Evolutionary conservation across 2,797 vertebrate genomes (phyloP), one percentile per base, ranked within the genome.

Genomic region (Echiichthys vipera): DNA sequence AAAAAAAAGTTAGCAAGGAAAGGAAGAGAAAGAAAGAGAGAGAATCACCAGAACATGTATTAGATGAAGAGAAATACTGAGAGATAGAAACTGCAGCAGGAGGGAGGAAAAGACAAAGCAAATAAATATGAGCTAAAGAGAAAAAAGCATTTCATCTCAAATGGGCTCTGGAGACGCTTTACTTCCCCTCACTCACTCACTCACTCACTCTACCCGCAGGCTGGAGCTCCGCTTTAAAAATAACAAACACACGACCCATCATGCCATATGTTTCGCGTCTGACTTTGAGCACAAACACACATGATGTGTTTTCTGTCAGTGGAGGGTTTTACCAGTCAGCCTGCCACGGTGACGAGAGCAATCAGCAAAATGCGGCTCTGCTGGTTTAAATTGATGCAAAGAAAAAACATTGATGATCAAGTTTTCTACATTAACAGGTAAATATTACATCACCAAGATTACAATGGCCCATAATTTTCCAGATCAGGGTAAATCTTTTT

Each of bases 101-200:
- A 24, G 20, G 32, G 27, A 32, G 4, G 47, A 25, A 30, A 66
- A 66, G n/a, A 43, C 25, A 53, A 25, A 55, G n/a, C 8, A n/a
- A n/a, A n/a, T n/a, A 15, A 53, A 53, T 40, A 69, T 18, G 36
- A 70, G 36, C 10, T 50, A 12, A 36, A 47, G 13, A 43, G 14
- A 2, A 42, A 7, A 37, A 17, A 58, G 14, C 22, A 9, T 51
- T 51, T 58, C 3, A 47, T 61, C 9, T 46, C 58, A 45, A 73
- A 73, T n/a, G 49, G 34, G n/a, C 47, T 65, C 59, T 55, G 29
- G 46, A 58, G 64, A 64, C 7, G 20, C 47, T 65, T 72, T 30
- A 29, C 32, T 65, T 65, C 34, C 14, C 34, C n/a, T n/a, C n/a
- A n/a, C n/a, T n/a, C n/a, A n/a, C n/a, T n/a, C n/a, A n/a, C 34